These are phyloP conservation scores for Clarias magur DNA, from an alignment of 2,113 vertebrate species.

Conservation along the genomic window DNA sequence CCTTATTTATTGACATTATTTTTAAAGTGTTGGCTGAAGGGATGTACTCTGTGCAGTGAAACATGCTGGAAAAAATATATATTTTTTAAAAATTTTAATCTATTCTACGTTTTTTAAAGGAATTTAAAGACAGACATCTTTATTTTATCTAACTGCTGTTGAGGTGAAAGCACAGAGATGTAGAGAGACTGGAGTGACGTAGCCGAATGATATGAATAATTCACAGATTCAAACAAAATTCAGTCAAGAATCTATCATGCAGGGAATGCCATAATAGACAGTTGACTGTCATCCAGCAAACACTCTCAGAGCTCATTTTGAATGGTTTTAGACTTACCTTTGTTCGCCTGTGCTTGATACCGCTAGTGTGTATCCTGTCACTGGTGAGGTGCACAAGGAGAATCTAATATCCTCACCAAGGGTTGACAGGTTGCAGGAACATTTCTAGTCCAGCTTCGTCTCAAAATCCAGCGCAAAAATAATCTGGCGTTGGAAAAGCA, in stretches of 20 bases:
- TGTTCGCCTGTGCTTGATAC: background rate
- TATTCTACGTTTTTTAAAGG: background rate
- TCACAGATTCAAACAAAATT: background rate
- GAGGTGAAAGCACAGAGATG: background rate
- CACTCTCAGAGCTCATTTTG: too few species aligned
- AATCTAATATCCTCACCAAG: background rate
- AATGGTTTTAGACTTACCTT: background rate
- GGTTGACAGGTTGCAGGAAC: background rate
- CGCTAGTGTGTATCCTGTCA: background rate
- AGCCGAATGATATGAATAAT: background rate
- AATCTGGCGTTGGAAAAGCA: background rate
- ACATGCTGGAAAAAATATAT: too few species aligned
- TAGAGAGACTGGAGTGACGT: background rate
- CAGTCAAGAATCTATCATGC: background rate
- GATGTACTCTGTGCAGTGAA: background rate
- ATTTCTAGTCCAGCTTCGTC: background rate
- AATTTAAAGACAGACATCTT: background rate
- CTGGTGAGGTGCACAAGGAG: background rate
- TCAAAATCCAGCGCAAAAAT: background rate
- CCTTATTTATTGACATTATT: background rate
- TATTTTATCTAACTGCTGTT: background rate
- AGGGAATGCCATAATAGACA: background rate
- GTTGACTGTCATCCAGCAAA: background rate
- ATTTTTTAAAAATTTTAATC: background rate
- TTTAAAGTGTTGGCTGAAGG: background rate